Evolutionary conservation across 2,113 vertebrate species (phyloP).

Genomic region (Rhynchomys soricoides): DNA sequence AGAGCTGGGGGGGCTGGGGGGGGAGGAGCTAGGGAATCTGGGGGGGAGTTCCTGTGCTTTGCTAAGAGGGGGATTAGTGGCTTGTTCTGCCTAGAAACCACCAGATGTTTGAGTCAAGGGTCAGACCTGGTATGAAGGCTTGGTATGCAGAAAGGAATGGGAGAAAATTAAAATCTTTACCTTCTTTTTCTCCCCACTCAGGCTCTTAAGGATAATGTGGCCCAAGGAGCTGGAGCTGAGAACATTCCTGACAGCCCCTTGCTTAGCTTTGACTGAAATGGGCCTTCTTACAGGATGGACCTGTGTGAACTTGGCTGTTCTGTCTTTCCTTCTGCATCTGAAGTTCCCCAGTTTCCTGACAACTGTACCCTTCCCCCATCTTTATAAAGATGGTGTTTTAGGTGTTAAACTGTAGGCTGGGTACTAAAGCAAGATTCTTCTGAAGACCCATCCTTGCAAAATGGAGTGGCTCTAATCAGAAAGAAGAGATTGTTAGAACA

Average conservation of each 20-base stretch:
- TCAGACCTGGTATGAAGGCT: neutral
- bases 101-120: neutral
- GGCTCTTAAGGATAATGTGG: neutral
- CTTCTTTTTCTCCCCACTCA: neutral
- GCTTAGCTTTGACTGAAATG: neutral
- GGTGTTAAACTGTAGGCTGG: neutral
- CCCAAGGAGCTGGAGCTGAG: neutral
- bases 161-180: neutral
- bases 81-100: neutral
- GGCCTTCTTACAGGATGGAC: neutral
- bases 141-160: neutral
- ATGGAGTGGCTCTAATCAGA: neutral
- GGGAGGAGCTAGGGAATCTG: too few relatives aligned
- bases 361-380: neutral
- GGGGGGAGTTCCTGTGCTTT: neutral
- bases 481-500: neutral
- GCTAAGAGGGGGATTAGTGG: neutral
- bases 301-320: neutral
- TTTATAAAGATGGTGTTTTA: neutral
- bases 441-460: neutral
- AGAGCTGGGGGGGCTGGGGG: neutral
- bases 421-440: neutral
- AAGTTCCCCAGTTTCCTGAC: neutral
- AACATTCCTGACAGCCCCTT: neutral
- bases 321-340: neutral